Percentiles rank a stretch among this genome's conserved stretches.
These are phyloP conservation scores for Anomalospiza imberbis DNA, from an alignment of 2,797 vertebrate species.

Conservation along the genomic window DNA sequence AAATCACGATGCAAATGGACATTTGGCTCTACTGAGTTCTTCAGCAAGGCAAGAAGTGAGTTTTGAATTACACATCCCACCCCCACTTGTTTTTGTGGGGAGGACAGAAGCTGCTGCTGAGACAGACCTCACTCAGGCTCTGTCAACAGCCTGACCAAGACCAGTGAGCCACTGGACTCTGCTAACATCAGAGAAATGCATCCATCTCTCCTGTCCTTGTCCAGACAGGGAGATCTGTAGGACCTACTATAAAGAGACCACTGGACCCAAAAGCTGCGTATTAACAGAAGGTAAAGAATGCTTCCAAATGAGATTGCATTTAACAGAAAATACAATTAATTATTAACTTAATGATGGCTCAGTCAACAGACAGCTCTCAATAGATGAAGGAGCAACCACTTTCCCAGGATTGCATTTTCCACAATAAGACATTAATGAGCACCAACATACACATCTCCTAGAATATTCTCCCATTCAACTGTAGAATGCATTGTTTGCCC, in stretches of 20 bases:
- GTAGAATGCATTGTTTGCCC: background rate
- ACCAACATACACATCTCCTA: background rate
- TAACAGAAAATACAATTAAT: background rate
- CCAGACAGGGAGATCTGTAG: background rate
- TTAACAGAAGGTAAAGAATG: background rate
- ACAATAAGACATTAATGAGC: background rate
- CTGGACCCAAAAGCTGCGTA: background rate
- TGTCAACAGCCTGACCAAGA: background rate
- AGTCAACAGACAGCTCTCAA: background rate
- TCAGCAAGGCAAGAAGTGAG: background rate
- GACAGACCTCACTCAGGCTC: background rate
- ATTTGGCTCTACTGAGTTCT: background rate
- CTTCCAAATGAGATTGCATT: background rate
- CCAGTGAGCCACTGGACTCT: background rate
- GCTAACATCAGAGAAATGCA: background rate
- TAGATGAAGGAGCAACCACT: background rate
- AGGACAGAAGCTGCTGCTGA: background rate
- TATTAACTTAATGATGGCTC: background rate
- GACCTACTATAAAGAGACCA: background rate
- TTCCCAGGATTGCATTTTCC: background rate
- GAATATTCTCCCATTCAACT: background rate
- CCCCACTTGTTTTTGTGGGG: background rate
- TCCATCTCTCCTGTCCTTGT: background rate
- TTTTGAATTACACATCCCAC: background rate
- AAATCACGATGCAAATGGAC: background rate